Evolutionary conservation across 2,797 vertebrate genomes (phyloP).

Genomic region (Lemur catta): DNA sequence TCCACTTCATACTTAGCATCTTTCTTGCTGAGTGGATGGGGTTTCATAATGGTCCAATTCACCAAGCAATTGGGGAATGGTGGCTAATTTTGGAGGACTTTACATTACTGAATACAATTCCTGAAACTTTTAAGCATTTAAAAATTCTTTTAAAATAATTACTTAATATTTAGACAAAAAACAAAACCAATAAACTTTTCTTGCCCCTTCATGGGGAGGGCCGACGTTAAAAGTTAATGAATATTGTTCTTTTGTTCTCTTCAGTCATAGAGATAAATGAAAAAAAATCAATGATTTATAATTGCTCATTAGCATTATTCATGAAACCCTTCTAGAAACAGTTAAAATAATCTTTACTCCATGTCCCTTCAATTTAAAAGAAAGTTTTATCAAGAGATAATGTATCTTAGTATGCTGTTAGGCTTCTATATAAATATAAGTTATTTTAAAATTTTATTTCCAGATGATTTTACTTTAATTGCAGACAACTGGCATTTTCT

Average conservation of each 20-base stretch:
- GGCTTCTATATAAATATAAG: background rate
- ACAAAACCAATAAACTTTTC: background rate
- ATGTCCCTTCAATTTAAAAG: background rate
- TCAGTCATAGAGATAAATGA: background rate
- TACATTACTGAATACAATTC: background rate
- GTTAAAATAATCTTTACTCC: background rate
- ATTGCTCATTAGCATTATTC: background rate
- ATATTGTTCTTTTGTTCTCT: background rate
- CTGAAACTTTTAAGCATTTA: background rate
- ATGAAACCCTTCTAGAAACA: background rate
- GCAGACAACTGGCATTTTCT: background rate
- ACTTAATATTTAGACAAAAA: background rate
- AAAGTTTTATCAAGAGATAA: background rate
- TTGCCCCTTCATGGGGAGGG: background rate
- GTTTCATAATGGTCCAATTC: background rate
- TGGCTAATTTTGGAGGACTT: background rate
- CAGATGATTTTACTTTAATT: background rate
- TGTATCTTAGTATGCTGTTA: background rate
- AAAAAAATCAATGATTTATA: background rate
- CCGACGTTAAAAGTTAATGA: background rate
- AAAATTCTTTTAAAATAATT: background rate
- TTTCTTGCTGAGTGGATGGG: background rate
- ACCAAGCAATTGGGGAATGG: background rate
- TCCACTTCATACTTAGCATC: background rate
- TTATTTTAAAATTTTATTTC: background rate